Base-by-base conservation (phyloP, 2,797 vertebrate species). In the Choloepus didactylus region DNA sequence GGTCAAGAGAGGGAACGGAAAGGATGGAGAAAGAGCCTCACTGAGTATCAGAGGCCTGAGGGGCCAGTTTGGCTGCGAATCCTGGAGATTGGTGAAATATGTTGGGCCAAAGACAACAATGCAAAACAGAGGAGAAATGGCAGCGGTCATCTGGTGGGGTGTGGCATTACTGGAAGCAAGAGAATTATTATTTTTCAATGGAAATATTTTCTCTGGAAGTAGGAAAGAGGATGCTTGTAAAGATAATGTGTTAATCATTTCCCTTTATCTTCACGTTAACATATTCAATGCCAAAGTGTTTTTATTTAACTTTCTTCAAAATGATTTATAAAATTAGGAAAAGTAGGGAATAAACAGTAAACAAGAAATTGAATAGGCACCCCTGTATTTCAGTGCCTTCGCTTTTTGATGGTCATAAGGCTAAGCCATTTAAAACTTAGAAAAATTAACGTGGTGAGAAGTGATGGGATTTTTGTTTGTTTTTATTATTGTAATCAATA, bases 121-220 rank as follows among this genome's bases (percentile, higher is more conserved):
- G 67, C 27, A 29, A 44, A 64, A 35, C n/a, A 27, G 19, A 86
- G 35, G 19, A 49, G 64, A 49, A 49, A 46, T 9, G 18, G 46
- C 1, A 15, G 2, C 7, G 0, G 1, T 76, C 54, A 49, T 19
- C 84, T 87, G 51, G 41, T 60, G 16, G 51, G 19, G 54, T 51
- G 19, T 9, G 14, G 11, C 59, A 60, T 29, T 29, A 25, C 31
- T 46, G 56, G 18, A 75, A 59, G n/a, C 29, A 21, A 5, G 14
- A 93, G 62, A 64, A 38, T 64, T 38, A 84, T 64, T 56, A 79
- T 67, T 93, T 87, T 83, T 94, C 54, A 84, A 27, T 38, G 54
- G 76, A 73, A 79, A 60, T 60, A 54, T 96, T 75, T 94, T 81
- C 46, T 80, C 31, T 19, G 69, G 66, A 81, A 81, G 76, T 49